Evolutionary conservation across 2,797 vertebrate genomes (phyloP).

Genomic region (Mormyrus hasselquistii): DNA sequence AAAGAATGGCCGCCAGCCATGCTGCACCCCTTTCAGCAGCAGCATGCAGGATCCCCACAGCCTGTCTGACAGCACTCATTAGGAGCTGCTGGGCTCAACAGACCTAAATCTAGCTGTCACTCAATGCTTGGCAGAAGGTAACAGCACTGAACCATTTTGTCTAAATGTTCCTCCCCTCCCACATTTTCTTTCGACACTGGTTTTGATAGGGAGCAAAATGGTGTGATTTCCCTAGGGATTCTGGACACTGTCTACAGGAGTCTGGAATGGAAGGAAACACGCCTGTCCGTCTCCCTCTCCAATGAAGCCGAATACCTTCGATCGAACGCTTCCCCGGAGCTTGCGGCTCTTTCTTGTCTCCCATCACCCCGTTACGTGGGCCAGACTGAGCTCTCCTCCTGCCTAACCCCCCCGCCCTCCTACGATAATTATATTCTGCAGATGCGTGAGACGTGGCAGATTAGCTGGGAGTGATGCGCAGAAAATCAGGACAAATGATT

Average conservation of each 20-base stretch:
- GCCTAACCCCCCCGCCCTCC: background rate
- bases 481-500: slow-evolving; percentile 26
- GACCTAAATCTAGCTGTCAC: slow-evolving; percentile 29
- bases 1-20: slow-evolving; percentile 58
- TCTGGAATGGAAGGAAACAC: background rate
- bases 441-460: slow-evolving; percentile 10
- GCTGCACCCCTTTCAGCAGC: slow-evolving; percentile 59
- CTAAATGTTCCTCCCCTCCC: background rate
- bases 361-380: background rate
- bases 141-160: background rate
- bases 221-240: slow-evolving; percentile 11
- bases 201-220: slow-evolving; percentile 18
- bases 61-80: slow-evolving; percentile 67
- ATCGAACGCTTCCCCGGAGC: background rate
- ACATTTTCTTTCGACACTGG: background rate
- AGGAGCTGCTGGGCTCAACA: slow-evolving; percentile 67
- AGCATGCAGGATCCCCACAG: slow-evolving; percentile 56
- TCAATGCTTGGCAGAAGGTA: slow-evolving; percentile 8
- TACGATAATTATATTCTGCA: slow-evolving; percentile 35
- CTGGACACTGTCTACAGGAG: background rate
- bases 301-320: background rate
- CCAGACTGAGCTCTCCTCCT: background rate
- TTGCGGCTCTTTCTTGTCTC: background rate
- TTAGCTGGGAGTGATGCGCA: slow-evolving; percentile 13
- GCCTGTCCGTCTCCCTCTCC: background rate